Base-by-base conservation (phyloP, 1,140 invertebrate species). In the Drosophila nigrodunni region DNA sequence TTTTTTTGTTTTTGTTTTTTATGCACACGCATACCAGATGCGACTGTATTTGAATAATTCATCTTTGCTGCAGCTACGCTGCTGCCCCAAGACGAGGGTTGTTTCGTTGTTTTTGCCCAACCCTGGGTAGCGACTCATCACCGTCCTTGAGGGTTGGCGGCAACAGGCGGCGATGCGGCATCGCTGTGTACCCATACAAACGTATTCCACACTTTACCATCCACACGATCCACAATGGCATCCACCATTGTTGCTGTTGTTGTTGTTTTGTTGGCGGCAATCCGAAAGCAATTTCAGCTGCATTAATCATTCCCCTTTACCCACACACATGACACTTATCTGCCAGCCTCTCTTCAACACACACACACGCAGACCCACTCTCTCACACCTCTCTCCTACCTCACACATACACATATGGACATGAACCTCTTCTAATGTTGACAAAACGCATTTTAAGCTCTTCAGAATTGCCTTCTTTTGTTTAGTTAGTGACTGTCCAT, bases 361-460 rank as follows among this genome's bases (percentile, higher is more conserved):
- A 7, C 37, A 30, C 25, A 47, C 57, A 46, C 39, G 15, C 35
- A 13, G 50, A 35, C 6, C 34, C 46, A 1, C 41, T 39, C 35
- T 30, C 46, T 21, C 37, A 43, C 21, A 21, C 50, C 13, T 30
- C 7, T 30, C 25, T 30, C 11, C 5, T 18, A 10, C 18, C 18
- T 21, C 8, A 47, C 3, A 21, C n/a, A 47, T 21, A 39, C 30
- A 18, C 37, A 8, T 15, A 18, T 55, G 30, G 8, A 60, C 61
- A 72, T 59, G 60, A 37, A 68, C 78, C 52, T 81, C 70, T 74
- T 74, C 68, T 89, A 85, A 89, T 88, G 85, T 88, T 88, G 85
- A 88, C 85, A 88, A 88, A 88, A 88, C 85, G 85, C 78, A 88
- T 88, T 88, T 89, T 89, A 89, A 89, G 85, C 85, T 85, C 86